phyloP scores from a whole-genome alignment of 2,113 vertebrate genomes.

The Solenodon paradoxus region DNA sequence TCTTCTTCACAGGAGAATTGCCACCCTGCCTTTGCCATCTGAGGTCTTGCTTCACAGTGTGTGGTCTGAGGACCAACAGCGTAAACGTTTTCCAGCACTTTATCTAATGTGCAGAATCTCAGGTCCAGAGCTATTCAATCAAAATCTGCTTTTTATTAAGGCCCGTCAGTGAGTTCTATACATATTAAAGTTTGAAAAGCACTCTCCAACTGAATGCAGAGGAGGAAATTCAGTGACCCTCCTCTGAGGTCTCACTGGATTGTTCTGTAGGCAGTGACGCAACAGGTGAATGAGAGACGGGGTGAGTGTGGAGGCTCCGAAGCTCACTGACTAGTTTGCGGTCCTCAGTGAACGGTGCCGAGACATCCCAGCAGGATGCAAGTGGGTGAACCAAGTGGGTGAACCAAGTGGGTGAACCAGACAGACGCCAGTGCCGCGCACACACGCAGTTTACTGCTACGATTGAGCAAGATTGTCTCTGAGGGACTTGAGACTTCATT shows the following conservation, averaged over 20 bases:
- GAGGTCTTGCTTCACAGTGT: background rate
- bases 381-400: background rate
- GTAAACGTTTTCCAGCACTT: background rate
- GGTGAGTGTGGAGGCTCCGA: background rate
- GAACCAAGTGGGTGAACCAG: background rate
- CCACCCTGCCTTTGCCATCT: background rate
- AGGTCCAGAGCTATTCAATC: background rate
- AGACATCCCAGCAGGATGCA: background rate
- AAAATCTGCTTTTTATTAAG: constrained; percentile 13
- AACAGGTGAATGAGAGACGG: background rate
- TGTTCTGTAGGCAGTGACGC: too few species aligned
- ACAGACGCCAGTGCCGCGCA: background rate
- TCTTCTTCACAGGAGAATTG: background rate
- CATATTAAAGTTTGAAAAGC: background rate
- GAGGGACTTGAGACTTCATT: background rate
- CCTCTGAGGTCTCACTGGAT: too few species aligned
- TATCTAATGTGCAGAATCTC: background rate
- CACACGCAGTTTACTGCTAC: background rate
- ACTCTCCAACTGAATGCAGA: background rate
- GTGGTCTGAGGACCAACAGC: background rate
- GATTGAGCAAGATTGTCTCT: background rate
- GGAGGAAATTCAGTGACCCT: background rate
- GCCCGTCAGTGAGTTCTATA: background rate
- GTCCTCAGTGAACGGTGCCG: background rate
- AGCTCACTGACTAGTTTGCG: background rate